phyloP scores from a whole-genome alignment of 2,888 invertebrate species.

The Acleris literana region DNA sequence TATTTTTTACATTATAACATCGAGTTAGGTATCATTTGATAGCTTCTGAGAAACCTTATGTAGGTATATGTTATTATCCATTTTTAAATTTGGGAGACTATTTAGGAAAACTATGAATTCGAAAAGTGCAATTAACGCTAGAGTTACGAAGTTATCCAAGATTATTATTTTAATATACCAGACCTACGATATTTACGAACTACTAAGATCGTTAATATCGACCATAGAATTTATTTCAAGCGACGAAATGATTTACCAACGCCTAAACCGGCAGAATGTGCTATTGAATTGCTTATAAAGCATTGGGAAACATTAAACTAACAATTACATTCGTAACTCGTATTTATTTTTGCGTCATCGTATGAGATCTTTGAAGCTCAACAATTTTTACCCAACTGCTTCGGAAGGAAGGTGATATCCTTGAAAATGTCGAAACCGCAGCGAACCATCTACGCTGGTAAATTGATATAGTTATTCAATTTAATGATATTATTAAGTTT shows the following conservation, averaged over 20 bases:
- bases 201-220: not conserved
- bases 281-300: slow-evolving; percentile 36
- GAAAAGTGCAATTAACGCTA: no score
- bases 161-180: no score
- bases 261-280: slow-evolving; percentile 29
- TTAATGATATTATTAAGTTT: no score
- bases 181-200: not conserved
- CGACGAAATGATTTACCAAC: slow-evolving; percentile 21
- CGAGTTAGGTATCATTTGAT: no score
- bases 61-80: no score
- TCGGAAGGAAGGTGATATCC: not conserved
- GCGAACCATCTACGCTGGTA: no score
- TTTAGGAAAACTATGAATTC: no score
- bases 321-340: slow-evolving; percentile 24
- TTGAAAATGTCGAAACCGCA: not conserved
- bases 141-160: no score
- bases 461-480: no score
- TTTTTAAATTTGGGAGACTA: no score
- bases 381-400: not conserved
- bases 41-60: no score
- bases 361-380: not conserved
- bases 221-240: slow-evolving; percentile 29
- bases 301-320: slow-evolving; percentile 24
- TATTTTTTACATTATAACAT: no score
- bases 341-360: slow-evolving; percentile 30